Evolutionary conservation across 37 sponge, comb jelly and placozoan genomes (phyloP).

Genomic region (Amphimedon queenslandica): DNA sequence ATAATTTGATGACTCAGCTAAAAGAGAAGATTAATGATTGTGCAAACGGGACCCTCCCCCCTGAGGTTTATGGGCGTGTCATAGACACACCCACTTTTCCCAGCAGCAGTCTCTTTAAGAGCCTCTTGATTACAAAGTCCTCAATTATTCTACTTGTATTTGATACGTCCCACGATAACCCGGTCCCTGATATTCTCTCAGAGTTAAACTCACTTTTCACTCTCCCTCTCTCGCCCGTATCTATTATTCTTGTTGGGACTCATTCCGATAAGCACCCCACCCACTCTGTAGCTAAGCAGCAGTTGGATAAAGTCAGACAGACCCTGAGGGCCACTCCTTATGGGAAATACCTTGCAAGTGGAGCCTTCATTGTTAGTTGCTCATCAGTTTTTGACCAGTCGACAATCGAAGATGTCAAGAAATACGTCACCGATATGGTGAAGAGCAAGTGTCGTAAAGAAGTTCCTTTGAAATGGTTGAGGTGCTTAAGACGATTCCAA

Average conservation of each 20-base stretch:
- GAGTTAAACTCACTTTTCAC: neutral
- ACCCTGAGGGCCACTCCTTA: slow-evolving; percentile 36
- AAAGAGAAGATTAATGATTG: slow-evolving; percentile 23
- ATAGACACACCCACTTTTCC: slow-evolving; percentile 39
- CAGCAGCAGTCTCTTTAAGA: slow-evolving; percentile 13
- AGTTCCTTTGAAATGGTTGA: slow-evolving; percentile 64
- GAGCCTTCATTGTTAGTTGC: slow-evolving; percentile 40
- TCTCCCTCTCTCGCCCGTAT: neutral
- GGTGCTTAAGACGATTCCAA: slow-evolving; percentile 39
- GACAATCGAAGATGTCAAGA: slow-evolving; percentile 46
- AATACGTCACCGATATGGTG: slow-evolving; percentile 22
- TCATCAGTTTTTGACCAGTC: slow-evolving; percentile 65
- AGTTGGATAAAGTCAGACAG: slow-evolving; percentile 33
- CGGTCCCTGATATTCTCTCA: neutral
- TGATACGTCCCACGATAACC: slow-evolving; percentile 23
- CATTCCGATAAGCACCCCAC: slow-evolving; percentile 51
- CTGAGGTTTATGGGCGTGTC: slow-evolving; percentile 13
- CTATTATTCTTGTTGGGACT: slow-evolving; percentile 52
- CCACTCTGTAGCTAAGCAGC: slow-evolving; percentile 1
- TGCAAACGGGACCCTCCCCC: slow-evolving; percentile 7
- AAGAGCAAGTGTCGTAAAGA: slow-evolving; percentile 47
- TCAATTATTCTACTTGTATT: slow-evolving; percentile 34
- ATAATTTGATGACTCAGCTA: slow-evolving; percentile 33
- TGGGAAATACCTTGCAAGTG: slow-evolving; percentile 20
- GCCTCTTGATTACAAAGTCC: slow-evolving; percentile 40